Conservation (phyloP, 2,888 invertebrate species). For the Carabus problematicus region DNA sequence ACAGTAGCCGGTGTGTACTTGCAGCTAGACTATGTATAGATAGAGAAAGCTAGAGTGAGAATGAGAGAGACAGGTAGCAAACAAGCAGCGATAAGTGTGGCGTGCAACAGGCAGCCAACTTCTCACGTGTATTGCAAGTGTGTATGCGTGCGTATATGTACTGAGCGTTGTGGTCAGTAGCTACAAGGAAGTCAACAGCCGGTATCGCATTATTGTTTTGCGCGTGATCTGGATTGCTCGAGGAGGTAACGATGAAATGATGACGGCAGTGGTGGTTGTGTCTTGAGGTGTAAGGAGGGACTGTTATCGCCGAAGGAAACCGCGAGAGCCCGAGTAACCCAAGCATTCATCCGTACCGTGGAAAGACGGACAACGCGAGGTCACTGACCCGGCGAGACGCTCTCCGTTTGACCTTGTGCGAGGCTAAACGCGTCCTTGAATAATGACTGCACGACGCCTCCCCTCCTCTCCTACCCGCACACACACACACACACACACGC, state of each 20-base stretch:
- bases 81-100: background rate
- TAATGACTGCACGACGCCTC: constrained; percentile 18
- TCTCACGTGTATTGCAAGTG: background rate
- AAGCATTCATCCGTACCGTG: too few relatives aligned
- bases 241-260: too few relatives aligned
- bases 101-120: background rate
- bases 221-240: constrained; percentile 18
- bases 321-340: too few relatives aligned
- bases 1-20: background rate
- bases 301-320: too few relatives aligned
- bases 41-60: too few relatives aligned
- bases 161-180: background rate
- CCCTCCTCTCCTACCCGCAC: too few relatives aligned
- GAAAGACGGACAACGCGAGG: constrained; percentile 4
- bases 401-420: constrained; percentile 11
- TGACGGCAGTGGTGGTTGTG: too few relatives aligned
- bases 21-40: too few relatives aligned
- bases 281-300: too few relatives aligned
- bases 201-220: constrained; percentile 15
- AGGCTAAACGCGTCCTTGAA: constrained; percentile 23
- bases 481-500: too few relatives aligned
- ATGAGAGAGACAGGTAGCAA: background rate
- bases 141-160: background rate
- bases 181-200: constrained; percentile 16
- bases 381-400: constrained; percentile 34